These are phyloP conservation scores for Parapsyche elsis DNA, from an alignment of 1,140 invertebrate species.

Conservation along the genomic window DNA sequence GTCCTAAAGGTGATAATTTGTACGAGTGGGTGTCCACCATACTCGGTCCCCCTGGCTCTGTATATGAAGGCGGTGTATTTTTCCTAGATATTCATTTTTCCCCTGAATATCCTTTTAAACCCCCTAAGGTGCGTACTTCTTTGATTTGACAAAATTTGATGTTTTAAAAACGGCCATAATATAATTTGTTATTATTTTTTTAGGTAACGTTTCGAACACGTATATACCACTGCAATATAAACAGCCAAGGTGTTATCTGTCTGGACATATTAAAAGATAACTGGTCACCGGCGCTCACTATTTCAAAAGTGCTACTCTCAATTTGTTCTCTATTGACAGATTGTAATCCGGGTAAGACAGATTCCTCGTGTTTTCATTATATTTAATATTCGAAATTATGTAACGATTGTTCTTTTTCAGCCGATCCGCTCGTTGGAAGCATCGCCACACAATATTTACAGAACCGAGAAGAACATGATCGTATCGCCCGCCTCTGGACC, in stretches of 20 bases:
- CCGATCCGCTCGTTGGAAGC: conserved; percentile 96
- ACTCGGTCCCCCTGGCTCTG: conserved; percentile 91
- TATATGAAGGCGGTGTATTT: conserved; percentile 95
- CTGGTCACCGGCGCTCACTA: conserved; percentile 95
- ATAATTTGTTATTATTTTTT: conserved; percentile 51
- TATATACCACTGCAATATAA: conserved; percentile 98
- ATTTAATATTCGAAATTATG: background rate
- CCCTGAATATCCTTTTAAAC: conserved; percentile 97
- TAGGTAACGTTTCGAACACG: conserved; percentile 96
- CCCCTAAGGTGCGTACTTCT: conserved; percentile 81
- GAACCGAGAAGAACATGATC: conserved; percentile 97
- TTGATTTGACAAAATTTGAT: no score
- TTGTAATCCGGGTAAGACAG: conserved; percentile 90
- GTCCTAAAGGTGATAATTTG: conserved; percentile 96
- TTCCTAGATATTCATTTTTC: conserved; percentile 96
- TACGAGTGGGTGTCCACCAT: conserved; percentile 99
- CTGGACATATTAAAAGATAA: conserved; percentile 96
- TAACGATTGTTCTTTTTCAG: conserved; percentile 65
- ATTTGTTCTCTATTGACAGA: conserved; percentile 96
- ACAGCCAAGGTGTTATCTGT: conserved; percentile 96
- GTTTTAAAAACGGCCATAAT: no score
- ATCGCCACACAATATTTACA: conserved; percentile 98
- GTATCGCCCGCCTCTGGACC: conserved; percentile 97
- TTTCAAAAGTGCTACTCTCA: conserved; percentile 93
- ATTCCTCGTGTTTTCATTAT: conserved; percentile 19